phyloP scores from a whole-genome alignment of 2,797 vertebrate species.

The Artibeus jamaicensis region DNA sequence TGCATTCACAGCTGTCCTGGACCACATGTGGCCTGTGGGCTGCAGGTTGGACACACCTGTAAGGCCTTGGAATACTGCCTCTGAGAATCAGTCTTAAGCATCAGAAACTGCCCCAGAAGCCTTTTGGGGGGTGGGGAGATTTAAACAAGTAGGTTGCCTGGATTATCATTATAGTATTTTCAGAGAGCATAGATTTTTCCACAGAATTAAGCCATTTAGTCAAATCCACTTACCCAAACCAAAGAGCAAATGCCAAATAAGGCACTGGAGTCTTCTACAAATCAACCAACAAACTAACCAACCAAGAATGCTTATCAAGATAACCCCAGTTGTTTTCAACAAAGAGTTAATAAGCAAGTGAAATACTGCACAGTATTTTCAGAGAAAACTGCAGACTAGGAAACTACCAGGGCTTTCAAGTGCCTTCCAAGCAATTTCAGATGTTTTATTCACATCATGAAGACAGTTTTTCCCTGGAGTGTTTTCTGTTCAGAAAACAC shows the following conservation, averaged over 20 bases:
- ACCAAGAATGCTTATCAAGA: background rate
- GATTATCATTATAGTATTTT: slow-evolving; percentile 34
- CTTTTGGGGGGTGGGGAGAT: background rate
- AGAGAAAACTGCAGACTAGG: slow-evolving; percentile 34
- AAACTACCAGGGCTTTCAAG: slow-evolving; percentile 45
- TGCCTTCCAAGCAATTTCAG: slow-evolving; percentile 51
- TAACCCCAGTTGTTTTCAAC: slow-evolving; percentile 40
- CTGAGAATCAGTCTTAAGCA: background rate
- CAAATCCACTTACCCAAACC: slow-evolving; percentile 7
- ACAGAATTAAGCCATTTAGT: slow-evolving; percentile 15
- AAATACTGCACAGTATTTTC: slow-evolving; percentile 41
- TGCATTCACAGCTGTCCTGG: too few relatives aligned
- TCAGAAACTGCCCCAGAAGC: background rate
- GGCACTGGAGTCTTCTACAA: background rate
- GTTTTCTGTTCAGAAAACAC: slow-evolving; percentile 56
- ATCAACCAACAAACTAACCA: background rate
- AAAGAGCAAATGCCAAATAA: slow-evolving; percentile 42
- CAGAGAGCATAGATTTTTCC: slow-evolving; percentile 19
- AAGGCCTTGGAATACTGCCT: background rate
- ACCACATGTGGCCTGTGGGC: too few relatives aligned
- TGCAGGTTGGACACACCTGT: too few relatives aligned
- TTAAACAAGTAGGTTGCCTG: slow-evolving; percentile 23
- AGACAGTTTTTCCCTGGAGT: slow-evolving; percentile 59
- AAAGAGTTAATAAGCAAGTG: slow-evolving; percentile 32
- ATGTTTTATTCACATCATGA: slow-evolving; percentile 59